Conservation (phyloP, 2,113 vertebrate species). For the Cervus canadensis region DNA sequence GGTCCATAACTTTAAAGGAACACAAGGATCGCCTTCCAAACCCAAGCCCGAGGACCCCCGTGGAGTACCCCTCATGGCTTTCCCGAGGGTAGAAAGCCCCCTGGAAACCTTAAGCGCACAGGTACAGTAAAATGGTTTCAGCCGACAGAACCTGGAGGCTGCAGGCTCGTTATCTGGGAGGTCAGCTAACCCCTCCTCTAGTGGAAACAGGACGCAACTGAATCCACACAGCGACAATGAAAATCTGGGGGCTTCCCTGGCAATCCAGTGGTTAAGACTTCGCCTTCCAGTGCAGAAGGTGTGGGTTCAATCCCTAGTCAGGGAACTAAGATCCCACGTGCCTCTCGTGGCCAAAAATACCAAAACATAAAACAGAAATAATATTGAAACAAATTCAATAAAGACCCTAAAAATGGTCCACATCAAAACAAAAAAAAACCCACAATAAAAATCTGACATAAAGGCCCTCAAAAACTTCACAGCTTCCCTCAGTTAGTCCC, state of each 20-base stretch:
- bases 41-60: slow-evolving; percentile 93
- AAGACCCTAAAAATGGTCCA: not conserved
- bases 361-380: not conserved
- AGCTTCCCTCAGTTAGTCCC: not conserved
- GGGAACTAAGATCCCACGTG: not conserved
- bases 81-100: slow-evolving; percentile 96
- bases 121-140: slow-evolving; percentile 80
- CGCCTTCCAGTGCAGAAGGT: not conserved
- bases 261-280: not conserved
- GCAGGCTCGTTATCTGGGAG: not conserved
- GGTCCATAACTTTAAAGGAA: slow-evolving; percentile 97
- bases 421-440: no score
- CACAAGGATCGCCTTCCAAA: slow-evolving; percentile 85
- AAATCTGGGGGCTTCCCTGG: not conserved
- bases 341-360: not conserved
- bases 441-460: not conserved
- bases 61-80: slow-evolving; percentile 95
- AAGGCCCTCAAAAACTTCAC: not conserved
- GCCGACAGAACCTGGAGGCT: not conserved
- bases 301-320: not conserved
- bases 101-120: slow-evolving; percentile 98
- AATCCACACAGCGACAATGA: not conserved
- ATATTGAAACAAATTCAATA: not conserved
- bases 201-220: not conserved
- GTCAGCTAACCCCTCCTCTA: not conserved